Percentiles rank a stretch among this genome's conserved stretches.
These are phyloP conservation scores for Caloenas nicobarica DNA, from an alignment of 2,113 vertebrate genomes.

Conservation along the genomic window DNA sequence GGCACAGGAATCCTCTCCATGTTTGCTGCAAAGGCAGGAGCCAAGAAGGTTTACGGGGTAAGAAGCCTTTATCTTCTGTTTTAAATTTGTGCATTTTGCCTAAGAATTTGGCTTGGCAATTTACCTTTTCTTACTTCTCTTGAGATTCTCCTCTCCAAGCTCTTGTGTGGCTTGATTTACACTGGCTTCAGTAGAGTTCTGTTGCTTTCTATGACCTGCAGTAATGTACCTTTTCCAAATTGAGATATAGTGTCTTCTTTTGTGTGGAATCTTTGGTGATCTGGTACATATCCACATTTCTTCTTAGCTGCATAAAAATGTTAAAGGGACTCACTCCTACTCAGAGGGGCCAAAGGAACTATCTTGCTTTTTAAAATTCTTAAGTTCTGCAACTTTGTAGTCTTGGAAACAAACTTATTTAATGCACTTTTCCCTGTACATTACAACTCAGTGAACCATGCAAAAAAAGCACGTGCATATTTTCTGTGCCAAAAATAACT, in stretches of 20 bases:
- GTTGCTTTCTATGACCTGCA: neutral
- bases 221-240: neutral
- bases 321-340: neutral
- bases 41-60: slow-evolving; percentile 97
- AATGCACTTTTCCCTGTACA: neutral
- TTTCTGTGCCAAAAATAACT: neutral
- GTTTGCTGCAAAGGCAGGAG: slow-evolving; percentile 98
- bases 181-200: neutral
- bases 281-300: neutral
- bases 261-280: neutral
- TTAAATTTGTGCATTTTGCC: neutral
- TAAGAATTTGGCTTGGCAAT: neutral
- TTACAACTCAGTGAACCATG: neutral
- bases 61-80: slow-evolving; percentile 53
- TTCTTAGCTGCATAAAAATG: neutral
- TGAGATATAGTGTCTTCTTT: neutral
- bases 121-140: neutral
- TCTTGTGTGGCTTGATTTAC: neutral
- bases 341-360: neutral
- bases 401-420: slow-evolving; percentile 17
- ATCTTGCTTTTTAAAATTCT: neutral
- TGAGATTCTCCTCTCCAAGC: neutral
- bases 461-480: neutral
- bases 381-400: neutral
- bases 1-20: slow-evolving; percentile 97